Evolutionary conservation across 2,113 vertebrate genomes (phyloP), one percentile per base, ranked within the genome.

Genomic region (Elachura formosa): DNA sequence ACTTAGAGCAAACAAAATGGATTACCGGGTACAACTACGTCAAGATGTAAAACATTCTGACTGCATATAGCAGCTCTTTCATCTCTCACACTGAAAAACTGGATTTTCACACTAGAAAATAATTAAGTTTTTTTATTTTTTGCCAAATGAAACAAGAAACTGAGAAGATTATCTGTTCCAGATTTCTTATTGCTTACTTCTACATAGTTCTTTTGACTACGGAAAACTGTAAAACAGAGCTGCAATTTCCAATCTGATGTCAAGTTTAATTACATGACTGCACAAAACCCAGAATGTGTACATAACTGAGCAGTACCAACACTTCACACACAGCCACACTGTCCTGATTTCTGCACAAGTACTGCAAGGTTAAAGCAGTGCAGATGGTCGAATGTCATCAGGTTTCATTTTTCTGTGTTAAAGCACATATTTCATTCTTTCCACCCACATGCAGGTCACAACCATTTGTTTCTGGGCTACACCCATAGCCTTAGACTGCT

Each of bases 381-480:
- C 80, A 89, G 69, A 45, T 5, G 8, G 67, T 7, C 18, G 5
- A 76, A 71, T 3, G 0, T 45, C 45, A 68, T 45, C 49, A 28
- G 33, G 67, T 79, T 94, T 96, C 58, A 41, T 73, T 95, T 89
- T 40, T 64, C 58, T 52, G 63, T 29, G 17, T 55, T 74, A 82
- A 85, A 82, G 22, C 41, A 87, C 71, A 41, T 9, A 31, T 84
- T 83, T 79, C 43, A 73, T 66, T 94, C 63, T 87, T 95, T 93
- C 77, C 73, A 85, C 59, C 26, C 54, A 38, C 77, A 38, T 28
- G 14, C 29, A 81, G 66, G 66, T 64, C 78, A 90, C 69, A 64
- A 38, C 61, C n/a, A 9, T 26, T 66, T 72, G 15, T 51, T 93
- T 85, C 85, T 86, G 63, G 24, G 67, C 49, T 73, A 74, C 34